A percentile compares a stretch with the other conserved stretches of the same genome.
Evolutionary conservation across 2,888 invertebrate genomes (phyloP).

Genomic region (Drosophila affinis): DNA sequence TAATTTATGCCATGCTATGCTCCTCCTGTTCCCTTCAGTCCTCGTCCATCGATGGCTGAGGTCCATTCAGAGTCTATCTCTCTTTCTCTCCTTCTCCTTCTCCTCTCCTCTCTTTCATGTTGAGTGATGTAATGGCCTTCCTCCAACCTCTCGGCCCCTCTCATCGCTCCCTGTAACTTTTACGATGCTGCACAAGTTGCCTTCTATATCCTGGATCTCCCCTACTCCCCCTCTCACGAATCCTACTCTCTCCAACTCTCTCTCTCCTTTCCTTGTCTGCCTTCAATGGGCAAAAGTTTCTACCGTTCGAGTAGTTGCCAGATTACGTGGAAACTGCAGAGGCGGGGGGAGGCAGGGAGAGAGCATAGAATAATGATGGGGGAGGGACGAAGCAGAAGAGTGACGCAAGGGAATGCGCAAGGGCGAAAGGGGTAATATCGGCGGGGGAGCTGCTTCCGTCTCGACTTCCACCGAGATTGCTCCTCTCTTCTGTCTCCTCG

Average conservation of each 20-base stretch:
- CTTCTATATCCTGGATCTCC: conserved; percentile 7
- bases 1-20: conserved; percentile 54
- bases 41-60: background rate
- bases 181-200: conserved; percentile 64
- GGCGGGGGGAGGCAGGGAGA: background rate
- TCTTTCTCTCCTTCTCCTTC: conserved; percentile 25
- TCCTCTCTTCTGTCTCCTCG: background rate
- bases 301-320: conserved; percentile 72
- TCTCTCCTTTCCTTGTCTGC: background rate
- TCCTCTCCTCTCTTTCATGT: background rate
- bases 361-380: too few relatives aligned
- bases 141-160: conserved; percentile 4
- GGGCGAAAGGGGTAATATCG: background rate
- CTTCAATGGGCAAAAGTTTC: conserved; percentile 56
- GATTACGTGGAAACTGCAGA: conserved; percentile 48
- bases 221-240: conserved; percentile 4
- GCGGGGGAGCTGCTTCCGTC: conserved; percentile 54
- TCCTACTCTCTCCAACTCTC: too few relatives aligned
- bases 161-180: conserved; percentile 64
- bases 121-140: conserved; percentile 20
- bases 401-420: too few relatives aligned
- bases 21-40: too few relatives aligned
- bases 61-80: conserved; percentile 39
- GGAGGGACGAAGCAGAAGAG: background rate
- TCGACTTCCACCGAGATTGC: conserved; percentile 67